Percentiles rank a stretch among this genome's conserved stretches.
Evolutionary conservation across 2,888 invertebrate species (phyloP).

Genomic region (Ormyrus nitidulus): DNA sequence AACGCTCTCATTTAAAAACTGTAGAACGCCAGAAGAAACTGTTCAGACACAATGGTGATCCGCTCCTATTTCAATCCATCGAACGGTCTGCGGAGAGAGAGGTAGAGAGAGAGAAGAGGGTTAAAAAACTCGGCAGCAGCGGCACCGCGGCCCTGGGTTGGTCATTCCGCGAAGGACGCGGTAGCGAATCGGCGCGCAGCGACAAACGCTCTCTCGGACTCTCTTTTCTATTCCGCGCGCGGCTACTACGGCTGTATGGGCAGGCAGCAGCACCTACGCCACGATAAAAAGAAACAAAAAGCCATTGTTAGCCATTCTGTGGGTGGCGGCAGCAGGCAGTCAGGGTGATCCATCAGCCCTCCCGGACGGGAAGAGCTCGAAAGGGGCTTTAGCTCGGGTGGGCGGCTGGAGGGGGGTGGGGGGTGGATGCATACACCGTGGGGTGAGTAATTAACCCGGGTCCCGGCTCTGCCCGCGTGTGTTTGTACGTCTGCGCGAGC

Average conservation of each 20-base stretch:
- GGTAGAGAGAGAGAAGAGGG: neutral
- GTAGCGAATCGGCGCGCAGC: neutral
- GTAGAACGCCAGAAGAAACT: neutral
- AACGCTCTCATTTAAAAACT: neutral
- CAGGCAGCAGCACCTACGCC: neutral
- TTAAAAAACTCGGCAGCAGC: constrained; percentile 13
- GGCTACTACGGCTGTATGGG: neutral
- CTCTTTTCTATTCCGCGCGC: neutral
- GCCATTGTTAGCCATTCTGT: constrained; percentile 73
- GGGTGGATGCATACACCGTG: constrained; percentile 58
- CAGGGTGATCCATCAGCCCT: constrained; percentile 72
- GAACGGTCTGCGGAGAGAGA: neutral
- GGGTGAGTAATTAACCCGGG: constrained; percentile 73
- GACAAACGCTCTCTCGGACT: constrained; percentile 1
- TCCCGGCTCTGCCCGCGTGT: constrained; percentile 2
- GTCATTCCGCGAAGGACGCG: neutral
- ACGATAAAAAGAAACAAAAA: constrained; percentile 74
- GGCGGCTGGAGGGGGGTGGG: neutral
- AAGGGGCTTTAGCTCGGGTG: constrained; percentile 33
- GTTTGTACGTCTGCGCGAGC: neutral
- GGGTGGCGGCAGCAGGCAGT: constrained; percentile 67
- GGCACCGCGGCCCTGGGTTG: neutral
- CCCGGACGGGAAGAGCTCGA: constrained; percentile 69
- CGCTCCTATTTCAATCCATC: neutral
- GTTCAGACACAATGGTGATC: constrained; percentile 16